Conservation (phyloP, 2,113 vertebrate species). For the Vulpes ferrilata region DNA sequence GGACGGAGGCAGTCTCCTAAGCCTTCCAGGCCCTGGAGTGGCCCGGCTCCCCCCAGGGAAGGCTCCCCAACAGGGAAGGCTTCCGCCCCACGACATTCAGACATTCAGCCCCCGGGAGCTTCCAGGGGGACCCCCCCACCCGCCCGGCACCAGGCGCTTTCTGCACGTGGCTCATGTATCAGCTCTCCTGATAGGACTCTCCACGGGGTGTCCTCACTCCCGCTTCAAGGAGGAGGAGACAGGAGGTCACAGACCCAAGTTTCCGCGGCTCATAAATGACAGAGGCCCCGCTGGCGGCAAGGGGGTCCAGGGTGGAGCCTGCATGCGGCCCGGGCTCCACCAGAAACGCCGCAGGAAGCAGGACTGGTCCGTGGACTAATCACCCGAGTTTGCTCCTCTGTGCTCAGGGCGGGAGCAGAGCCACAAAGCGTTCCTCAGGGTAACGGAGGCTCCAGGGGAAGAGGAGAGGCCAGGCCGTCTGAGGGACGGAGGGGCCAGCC, state of each 20-base stretch:
- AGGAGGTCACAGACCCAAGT: background rate
- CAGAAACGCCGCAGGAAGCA: background rate
- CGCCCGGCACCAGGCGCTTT: background rate
- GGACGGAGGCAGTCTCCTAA: background rate
- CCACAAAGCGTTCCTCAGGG: background rate
- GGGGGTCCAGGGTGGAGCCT: background rate
- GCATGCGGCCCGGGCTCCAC: background rate
- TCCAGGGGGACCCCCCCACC: background rate
- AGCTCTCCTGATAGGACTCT: background rate
- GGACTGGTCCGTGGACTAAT: background rate
- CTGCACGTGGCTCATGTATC: background rate
- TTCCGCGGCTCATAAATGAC: background rate
- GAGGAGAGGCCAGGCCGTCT: background rate
- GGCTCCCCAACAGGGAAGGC: background rate
- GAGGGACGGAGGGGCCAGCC: background rate
- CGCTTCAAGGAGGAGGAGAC: slow-evolving; percentile 2
- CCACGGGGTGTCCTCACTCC: background rate
- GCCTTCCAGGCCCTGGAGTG: background rate
- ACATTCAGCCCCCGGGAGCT: background rate
- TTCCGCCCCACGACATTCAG: background rate
- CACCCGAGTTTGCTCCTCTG: background rate
- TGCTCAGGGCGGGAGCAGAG: background rate
- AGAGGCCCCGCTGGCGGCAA: background rate
- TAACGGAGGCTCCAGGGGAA: background rate
- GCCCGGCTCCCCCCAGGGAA: background rate